Percentiles rank a stretch among this genome's conserved stretches.
Conservation (phyloP, 2,113 vertebrate genomes). For the Sceloporus tristichus region DNA sequence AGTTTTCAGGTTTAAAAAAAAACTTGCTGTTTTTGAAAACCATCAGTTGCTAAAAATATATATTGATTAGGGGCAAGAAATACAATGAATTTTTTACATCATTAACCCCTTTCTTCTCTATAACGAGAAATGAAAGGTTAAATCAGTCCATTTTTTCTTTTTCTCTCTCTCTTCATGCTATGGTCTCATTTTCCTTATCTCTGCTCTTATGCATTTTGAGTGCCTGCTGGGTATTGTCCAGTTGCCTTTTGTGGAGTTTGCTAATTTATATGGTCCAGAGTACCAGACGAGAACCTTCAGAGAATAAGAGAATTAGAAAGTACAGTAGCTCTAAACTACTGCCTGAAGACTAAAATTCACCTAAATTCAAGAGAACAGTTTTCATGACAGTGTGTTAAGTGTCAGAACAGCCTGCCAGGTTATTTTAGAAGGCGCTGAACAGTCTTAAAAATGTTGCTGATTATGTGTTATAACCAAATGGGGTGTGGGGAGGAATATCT, state of each 20-base stretch:
- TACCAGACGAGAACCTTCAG: background rate
- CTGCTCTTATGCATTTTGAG: background rate
- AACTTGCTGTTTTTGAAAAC: no score
- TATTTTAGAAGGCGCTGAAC: constrained; percentile 25
- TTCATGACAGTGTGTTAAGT: constrained; percentile 26
- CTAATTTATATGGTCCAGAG: background rate
- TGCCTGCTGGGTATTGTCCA: background rate
- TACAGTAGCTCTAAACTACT: background rate
- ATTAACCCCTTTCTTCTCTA: no score
- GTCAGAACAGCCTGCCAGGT: constrained; percentile 23
- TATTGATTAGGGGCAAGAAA: no score
- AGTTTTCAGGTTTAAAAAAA: no score
- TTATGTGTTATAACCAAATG: constrained; percentile 28
- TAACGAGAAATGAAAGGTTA: no score
- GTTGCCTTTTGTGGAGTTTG: background rate
- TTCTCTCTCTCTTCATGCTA: background rate
- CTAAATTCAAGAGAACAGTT: constrained; percentile 18
- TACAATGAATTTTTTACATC: no score
- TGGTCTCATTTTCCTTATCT: background rate
- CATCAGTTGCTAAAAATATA: no score
- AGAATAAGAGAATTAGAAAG: background rate
- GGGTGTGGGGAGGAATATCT: background rate
- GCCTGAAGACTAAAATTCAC: background rate
- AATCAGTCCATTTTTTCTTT: no score
- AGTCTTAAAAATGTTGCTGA: constrained; percentile 29